Base-by-base conservation (phyloP, 2,888 invertebrate species). In the Cheilosia vulpina region DNA sequence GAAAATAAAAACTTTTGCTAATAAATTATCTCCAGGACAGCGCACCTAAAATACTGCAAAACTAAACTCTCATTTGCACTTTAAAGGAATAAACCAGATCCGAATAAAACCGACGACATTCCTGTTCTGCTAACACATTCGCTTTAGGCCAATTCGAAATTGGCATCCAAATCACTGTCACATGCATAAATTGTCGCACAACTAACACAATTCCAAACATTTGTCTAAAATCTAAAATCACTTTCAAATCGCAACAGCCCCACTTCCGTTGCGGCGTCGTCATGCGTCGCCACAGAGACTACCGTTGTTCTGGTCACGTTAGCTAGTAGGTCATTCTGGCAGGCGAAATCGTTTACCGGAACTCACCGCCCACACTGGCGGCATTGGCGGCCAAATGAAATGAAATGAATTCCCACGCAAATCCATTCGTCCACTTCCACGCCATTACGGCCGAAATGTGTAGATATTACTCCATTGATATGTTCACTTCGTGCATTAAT, bases 341-440 rank as follows among this genome's bases (percentile, higher is more conserved):
- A 72, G 66, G 65, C 53, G 4, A 78, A 82, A 60, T 62, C 78
- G 47, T 75, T 79, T 79, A 73, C 83, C 83, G 83, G 83, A 83
- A 83, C 83, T 50, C 58, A 79, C 57, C 55, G 55, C 82, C 73
- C 73, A 68, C 82, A 45, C 27, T 15, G 38, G 38, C 38, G 34
- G n/a, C 21, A 27, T 21, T 41, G 71, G 19, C 31, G 50, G 55
- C 80, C n/a, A n/a, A n/a, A n/a, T n/a, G n/a, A n/a, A 76, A 47
- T 2, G 47, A 60, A 47, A 19, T 19, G 9, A 17, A 47, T n/a
- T 19, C 72, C 60, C 34, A 75, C 31, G 19, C 50, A n/a, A 62
- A 55, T 55, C 62, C 41, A 68, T 78, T 19, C 27, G 43, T n/a
- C 43, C n/a, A 47, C 63, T 43, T 43, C 24, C 21, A 21, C 45